Conservation (phyloP, 2,888 invertebrate species). For the Aricia artaxerxes region DNA sequence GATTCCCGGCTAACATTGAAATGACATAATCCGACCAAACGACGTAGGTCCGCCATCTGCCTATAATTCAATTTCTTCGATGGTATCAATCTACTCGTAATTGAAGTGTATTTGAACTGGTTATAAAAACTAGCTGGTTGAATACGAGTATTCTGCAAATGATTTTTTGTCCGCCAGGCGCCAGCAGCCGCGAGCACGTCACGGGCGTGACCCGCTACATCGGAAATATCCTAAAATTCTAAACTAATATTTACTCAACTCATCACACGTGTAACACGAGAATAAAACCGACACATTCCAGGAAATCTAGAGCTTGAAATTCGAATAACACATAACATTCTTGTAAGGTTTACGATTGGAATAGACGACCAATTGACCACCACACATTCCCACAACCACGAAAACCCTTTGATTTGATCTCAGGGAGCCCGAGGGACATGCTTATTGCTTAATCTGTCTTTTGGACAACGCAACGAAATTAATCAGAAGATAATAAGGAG, state of each 20-base stretch:
- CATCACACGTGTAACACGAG: not conserved
- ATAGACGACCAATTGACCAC: not conserved
- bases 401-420: too few species aligned
- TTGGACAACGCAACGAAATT: too few species aligned
- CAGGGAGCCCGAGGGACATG: too few species aligned
- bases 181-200: not conserved
- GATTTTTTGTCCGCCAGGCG: not conserved
- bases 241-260: not conserved
- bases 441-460: too few species aligned
- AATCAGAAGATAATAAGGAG: too few species aligned
- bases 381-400: too few species aligned
- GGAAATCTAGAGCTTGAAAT: not conserved
- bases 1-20: too few species aligned
- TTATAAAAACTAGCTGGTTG: not conserved
- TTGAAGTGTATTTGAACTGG: not conserved
- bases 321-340: too few species aligned
- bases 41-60: too few species aligned
- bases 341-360: not conserved
- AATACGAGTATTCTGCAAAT: not conserved
- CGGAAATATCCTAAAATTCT: not conserved
- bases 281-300: not conserved
- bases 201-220: not conserved
- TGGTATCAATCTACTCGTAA: too few species aligned
- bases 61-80: too few species aligned
- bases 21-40: too few species aligned